Evolutionary conservation across 64 coral and sea anemone species (phyloP), one percentile per base, ranked within the genome.

Genomic region (Anthopleura sola): DNA sequence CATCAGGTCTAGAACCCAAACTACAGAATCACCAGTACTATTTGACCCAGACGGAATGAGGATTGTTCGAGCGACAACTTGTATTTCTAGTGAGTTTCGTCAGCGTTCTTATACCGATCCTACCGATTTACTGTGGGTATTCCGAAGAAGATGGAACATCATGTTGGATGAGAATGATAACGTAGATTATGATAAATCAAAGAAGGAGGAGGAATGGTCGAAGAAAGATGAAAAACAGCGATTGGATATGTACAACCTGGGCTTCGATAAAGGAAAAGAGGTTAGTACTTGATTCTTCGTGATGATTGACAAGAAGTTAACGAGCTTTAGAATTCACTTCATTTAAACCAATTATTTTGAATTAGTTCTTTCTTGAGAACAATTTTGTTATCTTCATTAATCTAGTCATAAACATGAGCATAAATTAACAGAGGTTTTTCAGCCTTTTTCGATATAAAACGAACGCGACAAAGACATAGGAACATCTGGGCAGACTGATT

Each of bases 71-170:
- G 37, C 18, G 15, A 5, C 32, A 29, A 20, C 66, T 36, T 71
- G 26, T 71, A 34, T 71, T 34, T 48, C 37, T 79, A 33, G 32
- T 44, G 76, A 48, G 44, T 79, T 79, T 44, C 76, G 76, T 5
- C 76, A 79, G 14, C 89, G 89, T 11, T 78, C 89, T 6, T 85
- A 91, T 23, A 91, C 89, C 15, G 89, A 91, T 21, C 89, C 89
- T 49, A 91, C 89, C 21, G 89, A 91, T 83, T n/a, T 91, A 3
- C 83, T 91, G 14, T 78, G 69, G 71, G 78, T 91, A 0, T 91
- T 85, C 18, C 83, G 89, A 29, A 48, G 84, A 82, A 78, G 89
- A 86, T 54, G 44, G 21, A 79, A 44, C 26, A 79, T 48, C 18
- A 79, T 48, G 66, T 18, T 79, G 15, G 76, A 79, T 23, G 76